phyloP scores from a whole-genome alignment of 2,113 vertebrate species.

The Bubalus kerabau region DNA sequence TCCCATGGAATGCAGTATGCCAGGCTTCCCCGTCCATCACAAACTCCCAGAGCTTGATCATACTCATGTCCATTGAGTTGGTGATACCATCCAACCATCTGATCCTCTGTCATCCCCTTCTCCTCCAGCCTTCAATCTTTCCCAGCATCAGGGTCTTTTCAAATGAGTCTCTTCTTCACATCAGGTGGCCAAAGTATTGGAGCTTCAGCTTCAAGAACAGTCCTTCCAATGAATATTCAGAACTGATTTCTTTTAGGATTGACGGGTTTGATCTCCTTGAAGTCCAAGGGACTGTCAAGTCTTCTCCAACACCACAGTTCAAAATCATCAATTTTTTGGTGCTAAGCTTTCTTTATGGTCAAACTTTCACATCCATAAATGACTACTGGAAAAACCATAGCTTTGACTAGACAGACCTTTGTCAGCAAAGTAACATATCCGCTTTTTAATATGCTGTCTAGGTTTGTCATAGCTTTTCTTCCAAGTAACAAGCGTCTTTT shows the following conservation, averaged over 20 bases:
- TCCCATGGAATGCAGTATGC: accelerated
- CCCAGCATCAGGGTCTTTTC: background rate
- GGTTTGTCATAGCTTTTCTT: background rate
- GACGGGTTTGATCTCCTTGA: background rate
- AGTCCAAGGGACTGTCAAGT: background rate
- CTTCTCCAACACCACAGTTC: background rate
- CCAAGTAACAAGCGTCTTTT: background rate
- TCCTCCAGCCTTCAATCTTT: background rate
- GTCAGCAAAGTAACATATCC: background rate
- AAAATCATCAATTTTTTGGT: background rate
- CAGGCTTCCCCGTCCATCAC: background rate
- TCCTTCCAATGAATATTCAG: background rate
- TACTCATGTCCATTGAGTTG: background rate
- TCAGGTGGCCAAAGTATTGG: background rate
- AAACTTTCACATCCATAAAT: background rate
- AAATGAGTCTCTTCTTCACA: background rate
- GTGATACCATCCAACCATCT: background rate
- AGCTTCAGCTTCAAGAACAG: background rate
- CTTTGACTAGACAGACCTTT: background rate
- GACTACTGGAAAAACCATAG: background rate
- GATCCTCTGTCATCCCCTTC: background rate
- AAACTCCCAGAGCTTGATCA: background rate
- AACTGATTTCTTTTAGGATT: background rate
- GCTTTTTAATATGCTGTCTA: background rate
- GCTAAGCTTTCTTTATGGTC: background rate